Evolutionary conservation across 2,113 vertebrate species (phyloP), one percentile per base, ranked within the genome.

Genomic region (Colistium nudipinnis): DNA sequence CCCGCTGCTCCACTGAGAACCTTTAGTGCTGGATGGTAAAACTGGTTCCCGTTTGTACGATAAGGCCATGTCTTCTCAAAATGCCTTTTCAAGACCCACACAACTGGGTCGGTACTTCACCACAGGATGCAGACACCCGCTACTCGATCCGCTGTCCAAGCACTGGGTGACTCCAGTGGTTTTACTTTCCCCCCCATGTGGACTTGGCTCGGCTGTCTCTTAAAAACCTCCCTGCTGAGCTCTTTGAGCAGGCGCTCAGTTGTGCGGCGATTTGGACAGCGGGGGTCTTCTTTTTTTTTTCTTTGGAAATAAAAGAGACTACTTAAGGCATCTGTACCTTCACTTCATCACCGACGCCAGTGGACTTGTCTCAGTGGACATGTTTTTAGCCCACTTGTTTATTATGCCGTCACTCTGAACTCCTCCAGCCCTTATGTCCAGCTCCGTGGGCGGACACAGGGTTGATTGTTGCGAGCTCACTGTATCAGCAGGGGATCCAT

Each of bases 1-100:
- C 56, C 24, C 78, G 76, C 71, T 76, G 76, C 70, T 78, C 67
- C 81, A 77, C 80, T 87, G 94, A 95, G 93, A 95, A 95, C 94
- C 95, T 91, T 93, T 96, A 96, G 95, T 96, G 96, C 96, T 96
- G 95, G 95, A 94, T 94, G 91, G 91, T 88, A 93, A 89, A 93
- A 93, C n/a, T 89, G 93, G 93, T 93, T 94, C 94, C 92, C 91
- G 82, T 95, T 92, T 82, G 77, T 94, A 94, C 71, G 86, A 87
- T 93, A 93, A 96, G 94, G 94, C 88, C 87, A 88, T 89, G 90
- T 87, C 93, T 95, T 95, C 92, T 91, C 44, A 90, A 49, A 95
- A 94, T 94, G 94, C 95, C 96, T 96, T 96, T 94, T 90, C 80
- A 86, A 88, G 79, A 81, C 93, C 92, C 91, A 78, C 83, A 78